phyloP scores from a whole-genome alignment of 2,888 invertebrate genomes.

The Epirrita christyi region DNA sequence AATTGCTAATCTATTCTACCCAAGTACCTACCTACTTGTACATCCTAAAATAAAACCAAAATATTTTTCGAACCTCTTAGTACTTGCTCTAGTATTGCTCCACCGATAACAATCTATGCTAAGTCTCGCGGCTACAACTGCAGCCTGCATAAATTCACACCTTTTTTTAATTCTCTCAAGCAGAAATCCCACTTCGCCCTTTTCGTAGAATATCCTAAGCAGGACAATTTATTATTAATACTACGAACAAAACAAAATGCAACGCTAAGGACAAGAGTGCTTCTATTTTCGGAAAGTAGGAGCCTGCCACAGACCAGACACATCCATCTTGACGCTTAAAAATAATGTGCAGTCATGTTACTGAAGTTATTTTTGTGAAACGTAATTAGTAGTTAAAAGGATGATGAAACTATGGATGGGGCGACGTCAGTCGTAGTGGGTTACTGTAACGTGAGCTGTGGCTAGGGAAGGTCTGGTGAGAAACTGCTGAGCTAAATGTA shows the following conservation, averaged over 20 bases:
- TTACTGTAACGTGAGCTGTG: neutral
- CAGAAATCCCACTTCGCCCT: too few species aligned
- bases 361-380: neutral
- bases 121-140: too few species aligned
- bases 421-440: slow-evolving; percentile 12
- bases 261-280: neutral
- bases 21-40: too few species aligned
- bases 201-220: neutral
- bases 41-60: too few species aligned
- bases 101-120: too few species aligned
- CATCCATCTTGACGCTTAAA: neutral
- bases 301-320: neutral
- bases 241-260: slow-evolving; percentile 21
- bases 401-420: slow-evolving; percentile 42
- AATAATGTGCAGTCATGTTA: neutral
- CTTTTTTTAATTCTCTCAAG: too few species aligned
- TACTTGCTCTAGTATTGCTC: too few species aligned
- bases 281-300: neutral
- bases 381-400: neutral
- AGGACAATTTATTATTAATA: neutral
- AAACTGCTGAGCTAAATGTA: neutral
- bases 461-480: neutral
- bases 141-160: too few species aligned
- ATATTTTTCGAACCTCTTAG: too few species aligned
- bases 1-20: too few species aligned